Conservation (phyloP, 2,888 invertebrate genomes). For the Platerodrilus igneus region DNA sequence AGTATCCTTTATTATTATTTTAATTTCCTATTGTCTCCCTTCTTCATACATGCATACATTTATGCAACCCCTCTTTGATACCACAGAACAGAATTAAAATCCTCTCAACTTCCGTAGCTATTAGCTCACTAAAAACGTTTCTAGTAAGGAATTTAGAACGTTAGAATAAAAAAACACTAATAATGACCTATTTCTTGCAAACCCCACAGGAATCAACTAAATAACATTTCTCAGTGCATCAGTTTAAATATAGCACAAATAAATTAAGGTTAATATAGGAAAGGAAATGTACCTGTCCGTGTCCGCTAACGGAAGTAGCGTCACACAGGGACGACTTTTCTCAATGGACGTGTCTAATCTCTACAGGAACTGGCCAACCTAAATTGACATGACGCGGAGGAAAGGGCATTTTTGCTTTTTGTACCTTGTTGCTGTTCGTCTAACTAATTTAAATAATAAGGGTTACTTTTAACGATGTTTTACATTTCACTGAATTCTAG, state of each 20-base stretch:
- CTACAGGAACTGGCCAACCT: slow-evolving; percentile 44
- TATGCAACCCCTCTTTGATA: slow-evolving; percentile 17
- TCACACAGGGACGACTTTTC: slow-evolving; percentile 44
- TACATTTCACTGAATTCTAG: no score
- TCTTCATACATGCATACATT: slow-evolving; percentile 32
- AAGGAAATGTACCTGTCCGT: slow-evolving; percentile 39
- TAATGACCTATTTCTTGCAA: not conserved
- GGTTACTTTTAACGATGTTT: no score
- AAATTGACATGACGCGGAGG: slow-evolving; percentile 27
- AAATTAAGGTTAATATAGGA: slow-evolving; percentile 24
- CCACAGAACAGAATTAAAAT: no score
- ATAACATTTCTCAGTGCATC: not conserved
- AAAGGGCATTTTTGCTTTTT: slow-evolving; percentile 41
- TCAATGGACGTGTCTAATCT: slow-evolving; percentile 44
- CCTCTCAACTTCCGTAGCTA: no score
- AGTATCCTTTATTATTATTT: slow-evolving; percentile 44
- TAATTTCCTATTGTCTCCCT: slow-evolving; percentile 31
- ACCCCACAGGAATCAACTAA: not conserved
- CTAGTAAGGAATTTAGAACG: not conserved
- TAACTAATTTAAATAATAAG: no score
- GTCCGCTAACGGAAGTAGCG: slow-evolving; percentile 41
- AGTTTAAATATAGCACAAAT: slow-evolving; percentile 15
- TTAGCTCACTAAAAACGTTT: not conserved
- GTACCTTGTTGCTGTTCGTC: no score
- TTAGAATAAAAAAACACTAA: not conserved